A percentile compares a stretch with the other conserved stretches of the same genome.
Evolutionary conservation across 1,140 invertebrate genomes (phyloP).

Genomic region (Sarcophaga peregrina): DNA sequence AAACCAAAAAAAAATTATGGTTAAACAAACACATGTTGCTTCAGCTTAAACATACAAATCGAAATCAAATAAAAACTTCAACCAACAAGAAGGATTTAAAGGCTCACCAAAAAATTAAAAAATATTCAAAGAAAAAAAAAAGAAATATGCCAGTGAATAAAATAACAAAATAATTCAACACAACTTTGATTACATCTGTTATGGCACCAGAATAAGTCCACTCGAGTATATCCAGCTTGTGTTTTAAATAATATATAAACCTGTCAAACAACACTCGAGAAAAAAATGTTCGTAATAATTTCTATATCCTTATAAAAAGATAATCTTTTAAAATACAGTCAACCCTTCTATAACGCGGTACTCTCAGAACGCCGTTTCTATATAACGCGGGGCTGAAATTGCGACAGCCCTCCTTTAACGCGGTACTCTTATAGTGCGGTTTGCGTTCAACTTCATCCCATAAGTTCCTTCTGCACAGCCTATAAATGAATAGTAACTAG

Average conservation of each 20-base stretch:
- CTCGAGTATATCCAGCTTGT: neutral
- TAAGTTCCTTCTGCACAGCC: no score
- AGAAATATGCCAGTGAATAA: neutral
- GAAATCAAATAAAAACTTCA: neutral
- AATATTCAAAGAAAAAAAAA: neutral
- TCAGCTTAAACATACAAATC: neutral
- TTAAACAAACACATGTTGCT: neutral
- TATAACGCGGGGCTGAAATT: no score
- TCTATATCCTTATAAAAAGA: neutral
- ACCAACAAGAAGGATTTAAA: neutral
- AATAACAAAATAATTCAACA: slow-evolving; percentile 39
- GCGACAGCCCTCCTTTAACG: no score
- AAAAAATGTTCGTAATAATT: neutral
- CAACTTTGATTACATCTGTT: slow-evolving; percentile 39
- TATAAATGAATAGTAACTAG: no score
- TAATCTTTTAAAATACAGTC: no score
- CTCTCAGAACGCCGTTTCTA: no score
- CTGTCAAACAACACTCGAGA: neutral
- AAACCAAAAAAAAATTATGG: neutral
- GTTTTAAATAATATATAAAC: neutral
- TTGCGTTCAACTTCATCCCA: no score
- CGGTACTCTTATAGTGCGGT: no score
- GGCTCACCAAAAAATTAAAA: neutral
- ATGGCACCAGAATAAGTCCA: slow-evolving; percentile 27
- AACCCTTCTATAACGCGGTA: no score